Percentiles rank a stretch among this genome's conserved stretches.
Conservation (phyloP, 37 sponge, comb jelly and placozoan species). For the Chondrilla cf. caribensis region DNA sequence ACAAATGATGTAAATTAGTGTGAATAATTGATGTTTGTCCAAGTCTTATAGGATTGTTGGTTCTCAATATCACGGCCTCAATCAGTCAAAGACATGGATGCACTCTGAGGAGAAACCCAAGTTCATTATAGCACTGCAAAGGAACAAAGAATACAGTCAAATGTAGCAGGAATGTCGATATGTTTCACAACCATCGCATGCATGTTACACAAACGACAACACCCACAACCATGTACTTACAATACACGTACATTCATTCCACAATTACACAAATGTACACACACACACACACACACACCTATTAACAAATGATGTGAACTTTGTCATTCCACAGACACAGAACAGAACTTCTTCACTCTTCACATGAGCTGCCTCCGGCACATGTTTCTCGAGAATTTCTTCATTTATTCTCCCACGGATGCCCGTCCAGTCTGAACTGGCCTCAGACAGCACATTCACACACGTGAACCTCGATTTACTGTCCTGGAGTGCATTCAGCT, state of each 20-base stretch:
- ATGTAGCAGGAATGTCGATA: too few relatives aligned
- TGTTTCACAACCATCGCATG: too few relatives aligned
- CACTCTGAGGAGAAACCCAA: too few relatives aligned
- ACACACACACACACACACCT: conserved; percentile 32
- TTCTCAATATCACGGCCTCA: too few relatives aligned
- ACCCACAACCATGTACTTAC: too few relatives aligned
- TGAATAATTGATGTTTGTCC: too few relatives aligned
- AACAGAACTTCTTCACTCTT: conserved; percentile 22
- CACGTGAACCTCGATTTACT: conserved; percentile 44
- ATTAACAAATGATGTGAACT: conserved; percentile 41
- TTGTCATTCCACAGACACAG: conserved; percentile 70
- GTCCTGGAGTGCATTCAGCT: conserved; percentile 35
- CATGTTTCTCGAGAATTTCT: conserved; percentile 27
- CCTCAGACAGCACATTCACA: conserved; percentile 51
- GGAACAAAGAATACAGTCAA: too few relatives aligned
- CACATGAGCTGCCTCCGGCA: conserved; percentile 30
- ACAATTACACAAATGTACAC: background rate
- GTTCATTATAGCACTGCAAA: too few relatives aligned
- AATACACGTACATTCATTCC: background rate
- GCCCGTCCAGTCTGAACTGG: conserved; percentile 43
- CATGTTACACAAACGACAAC: too few relatives aligned
- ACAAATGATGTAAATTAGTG: too few relatives aligned
- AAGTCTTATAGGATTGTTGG: too few relatives aligned
- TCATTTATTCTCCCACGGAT: conserved; percentile 36
- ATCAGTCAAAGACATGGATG: too few relatives aligned